Conservation (phyloP, 2,888 invertebrate species). For the Melanophora roralis region DNA sequence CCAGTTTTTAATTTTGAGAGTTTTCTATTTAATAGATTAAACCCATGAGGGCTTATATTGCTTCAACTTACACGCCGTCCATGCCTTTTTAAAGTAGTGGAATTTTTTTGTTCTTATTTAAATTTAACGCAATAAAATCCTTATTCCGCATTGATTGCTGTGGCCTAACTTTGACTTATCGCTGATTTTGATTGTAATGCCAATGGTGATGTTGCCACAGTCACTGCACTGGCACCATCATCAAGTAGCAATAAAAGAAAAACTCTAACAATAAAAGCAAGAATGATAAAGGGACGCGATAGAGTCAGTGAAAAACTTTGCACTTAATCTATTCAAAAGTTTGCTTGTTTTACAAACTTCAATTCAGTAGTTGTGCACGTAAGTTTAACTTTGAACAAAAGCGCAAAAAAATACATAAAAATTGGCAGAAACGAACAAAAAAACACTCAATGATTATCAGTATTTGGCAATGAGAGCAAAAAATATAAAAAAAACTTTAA, state of each 20-base stretch:
- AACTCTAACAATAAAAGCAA: conserved; percentile 22
- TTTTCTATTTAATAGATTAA: no score
- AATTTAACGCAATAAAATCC: conserved; percentile 17
- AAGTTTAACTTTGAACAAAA: conserved; percentile 49
- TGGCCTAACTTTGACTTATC: conserved; percentile 28
- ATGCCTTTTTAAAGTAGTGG: not conserved
- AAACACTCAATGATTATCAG: conserved; percentile 47
- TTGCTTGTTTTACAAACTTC: conserved; percentile 73
- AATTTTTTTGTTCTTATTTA: not conserved
- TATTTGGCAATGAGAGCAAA: not conserved
- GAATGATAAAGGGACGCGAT: not conserved
- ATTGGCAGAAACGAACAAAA: not conserved
- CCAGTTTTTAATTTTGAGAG: no score
- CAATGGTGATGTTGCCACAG: conserved; percentile 35
- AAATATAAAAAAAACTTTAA: conserved; percentile 12
- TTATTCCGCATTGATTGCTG: conserved; percentile 15
- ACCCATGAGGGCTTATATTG: no score
- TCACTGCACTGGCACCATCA: conserved; percentile 35
- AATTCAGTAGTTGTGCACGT: conserved; percentile 67
- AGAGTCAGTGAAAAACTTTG: conserved; percentile 67
- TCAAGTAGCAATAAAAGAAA: conserved; percentile 45
- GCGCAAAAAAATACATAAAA: conserved; percentile 30
- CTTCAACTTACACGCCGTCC: no score
- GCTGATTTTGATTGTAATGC: conserved; percentile 34
- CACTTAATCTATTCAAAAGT: conserved; percentile 72